Conservation (phyloP, 2,113 vertebrate species). For the Dasyornis broadbenti region DNA sequence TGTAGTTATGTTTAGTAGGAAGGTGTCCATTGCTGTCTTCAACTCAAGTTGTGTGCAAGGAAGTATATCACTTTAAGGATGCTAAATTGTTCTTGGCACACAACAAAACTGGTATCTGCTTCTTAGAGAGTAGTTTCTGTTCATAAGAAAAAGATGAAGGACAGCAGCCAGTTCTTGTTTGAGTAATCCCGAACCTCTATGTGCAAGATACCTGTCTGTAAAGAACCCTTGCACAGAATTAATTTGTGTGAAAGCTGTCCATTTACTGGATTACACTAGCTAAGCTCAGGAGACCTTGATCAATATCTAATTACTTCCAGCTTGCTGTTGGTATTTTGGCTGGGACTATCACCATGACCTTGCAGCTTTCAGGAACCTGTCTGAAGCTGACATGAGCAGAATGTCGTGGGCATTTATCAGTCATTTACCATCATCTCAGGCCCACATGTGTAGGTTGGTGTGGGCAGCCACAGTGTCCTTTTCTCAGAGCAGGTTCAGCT, state of each 20-base stretch:
- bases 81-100: neutral
- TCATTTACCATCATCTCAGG: neutral
- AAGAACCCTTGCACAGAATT: neutral
- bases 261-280: neutral
- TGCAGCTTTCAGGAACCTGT: neutral
- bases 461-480: neutral
- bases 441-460: accelerated
- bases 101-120: neutral
- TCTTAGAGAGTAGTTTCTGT: neutral
- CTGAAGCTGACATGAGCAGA: neutral
- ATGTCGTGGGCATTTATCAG: too few relatives aligned
- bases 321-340: neutral
- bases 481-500: neutral
- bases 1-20: neutral
- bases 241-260: neutral
- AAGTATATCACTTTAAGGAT: neutral
- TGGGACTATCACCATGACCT: neutral
- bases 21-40: neutral
- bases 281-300: neutral
- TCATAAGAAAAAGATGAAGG: neutral
- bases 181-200: neutral
- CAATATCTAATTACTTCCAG: neutral
- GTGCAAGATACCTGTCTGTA: neutral
- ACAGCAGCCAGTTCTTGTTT: neutral
- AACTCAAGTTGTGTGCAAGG: neutral